These are phyloP conservation scores for Campoplex nolae DNA, from an alignment of 2,888 invertebrate species.

Conservation along the genomic window DNA sequence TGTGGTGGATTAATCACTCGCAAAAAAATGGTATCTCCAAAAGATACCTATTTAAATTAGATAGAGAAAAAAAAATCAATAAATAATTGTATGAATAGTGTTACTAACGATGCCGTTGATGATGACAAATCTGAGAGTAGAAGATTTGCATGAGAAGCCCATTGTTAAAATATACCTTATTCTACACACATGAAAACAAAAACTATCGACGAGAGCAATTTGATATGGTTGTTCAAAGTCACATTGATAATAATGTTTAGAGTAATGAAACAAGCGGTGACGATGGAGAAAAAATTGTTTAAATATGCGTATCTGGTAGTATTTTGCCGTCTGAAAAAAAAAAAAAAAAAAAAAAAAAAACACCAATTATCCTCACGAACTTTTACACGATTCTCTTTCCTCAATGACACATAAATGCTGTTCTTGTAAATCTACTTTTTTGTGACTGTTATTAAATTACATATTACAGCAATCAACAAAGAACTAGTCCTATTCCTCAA, in stretches of 20 bases:
- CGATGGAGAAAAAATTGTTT: constrained; percentile 36
- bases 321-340: constrained; percentile 54
- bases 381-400: constrained; percentile 54
- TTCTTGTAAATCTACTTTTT: background rate
- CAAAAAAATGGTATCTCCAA: too few species aligned
- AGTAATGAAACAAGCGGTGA: constrained; percentile 23
- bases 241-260: constrained; percentile 16
- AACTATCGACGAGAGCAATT: background rate
- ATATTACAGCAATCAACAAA: background rate
- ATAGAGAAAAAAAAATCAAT: too few species aligned
- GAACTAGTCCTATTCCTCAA: too few species aligned
- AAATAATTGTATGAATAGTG: background rate
- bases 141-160: background rate
- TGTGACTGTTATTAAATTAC: background rate
- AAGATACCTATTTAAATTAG: too few species aligned
- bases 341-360: background rate
- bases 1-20: background rate
- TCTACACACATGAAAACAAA: background rate
- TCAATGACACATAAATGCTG: constrained; percentile 10
- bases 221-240: background rate
- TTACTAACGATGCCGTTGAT: background rate
- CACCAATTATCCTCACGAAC: constrained; percentile 62
- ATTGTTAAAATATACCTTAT: background rate
- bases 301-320: constrained; percentile 11
- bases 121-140: background rate